phyloP scores from a whole-genome alignment of 2,888 invertebrate genomes.

The Tipula vernalis region DNA sequence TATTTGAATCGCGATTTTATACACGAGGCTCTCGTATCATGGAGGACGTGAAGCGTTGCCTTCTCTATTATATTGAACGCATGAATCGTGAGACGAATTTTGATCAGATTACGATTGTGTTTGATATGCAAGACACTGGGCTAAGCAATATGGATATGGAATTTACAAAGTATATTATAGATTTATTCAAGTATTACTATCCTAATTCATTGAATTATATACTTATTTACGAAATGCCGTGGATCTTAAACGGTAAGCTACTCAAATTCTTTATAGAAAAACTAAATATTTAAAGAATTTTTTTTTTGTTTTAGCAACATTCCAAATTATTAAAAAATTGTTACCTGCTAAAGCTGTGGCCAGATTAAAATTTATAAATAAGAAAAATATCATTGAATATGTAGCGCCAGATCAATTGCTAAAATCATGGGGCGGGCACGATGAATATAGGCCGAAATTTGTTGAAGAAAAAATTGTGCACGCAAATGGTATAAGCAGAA shows the following conservation, averaged over 20 bases:
- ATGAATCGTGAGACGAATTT: conserved; percentile 52
- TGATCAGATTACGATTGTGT: conserved; percentile 68
- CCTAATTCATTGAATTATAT: conserved; percentile 81
- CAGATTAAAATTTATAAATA: conserved; percentile 72
- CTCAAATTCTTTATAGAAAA: too few species aligned
- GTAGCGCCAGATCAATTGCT: conserved; percentile 65
- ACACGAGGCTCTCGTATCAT: conserved; percentile 63
- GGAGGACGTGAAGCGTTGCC: conserved; percentile 61
- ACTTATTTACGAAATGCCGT: conserved; percentile 85
- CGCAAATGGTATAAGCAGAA: background rate
- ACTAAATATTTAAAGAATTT: too few species aligned
- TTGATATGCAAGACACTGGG: conserved; percentile 84
- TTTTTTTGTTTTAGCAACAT: conserved; percentile 52
- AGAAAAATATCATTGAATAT: conserved; percentile 58
- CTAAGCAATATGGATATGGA: conserved; percentile 86
- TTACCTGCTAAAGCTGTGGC: conserved; percentile 80
- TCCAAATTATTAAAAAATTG: conserved; percentile 78
- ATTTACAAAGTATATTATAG: conserved; percentile 74
- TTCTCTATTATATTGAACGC: conserved; percentile 62
- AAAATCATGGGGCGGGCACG: conserved; percentile 66
- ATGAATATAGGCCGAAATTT: conserved; percentile 60
- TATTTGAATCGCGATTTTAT: conserved; percentile 72
- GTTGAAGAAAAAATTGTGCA: conserved; percentile 40
- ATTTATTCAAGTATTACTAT: conserved; percentile 77
- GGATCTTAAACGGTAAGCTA: conserved; percentile 69